Evolutionary conservation across 2,113 vertebrate genomes (phyloP).

Genomic region (Pluvianellus socialis): DNA sequence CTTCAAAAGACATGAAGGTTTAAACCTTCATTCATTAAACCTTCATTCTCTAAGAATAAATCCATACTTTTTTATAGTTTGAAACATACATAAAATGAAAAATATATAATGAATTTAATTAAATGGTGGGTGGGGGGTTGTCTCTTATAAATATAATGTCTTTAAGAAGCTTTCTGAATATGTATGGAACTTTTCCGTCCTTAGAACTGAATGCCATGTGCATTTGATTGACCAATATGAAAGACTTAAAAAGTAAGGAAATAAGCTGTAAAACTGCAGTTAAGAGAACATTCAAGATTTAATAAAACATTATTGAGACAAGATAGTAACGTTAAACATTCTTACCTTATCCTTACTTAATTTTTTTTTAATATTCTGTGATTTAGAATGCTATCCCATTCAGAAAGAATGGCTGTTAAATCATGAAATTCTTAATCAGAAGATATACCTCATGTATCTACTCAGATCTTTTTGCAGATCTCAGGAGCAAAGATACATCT

Average conservation of each 20-base stretch:
- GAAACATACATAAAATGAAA: background rate
- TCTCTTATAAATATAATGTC: background rate
- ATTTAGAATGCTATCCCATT: background rate
- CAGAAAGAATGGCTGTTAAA: background rate
- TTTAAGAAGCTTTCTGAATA: constrained; percentile 2
- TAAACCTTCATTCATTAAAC: too few species aligned
- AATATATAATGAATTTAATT: background rate
- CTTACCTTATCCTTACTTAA: background rate
- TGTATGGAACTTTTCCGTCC: background rate
- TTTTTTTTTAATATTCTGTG: background rate
- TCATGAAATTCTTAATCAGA: background rate
- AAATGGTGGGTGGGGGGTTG: background rate
- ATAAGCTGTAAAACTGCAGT: background rate
- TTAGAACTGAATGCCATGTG: background rate
- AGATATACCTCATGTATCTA: background rate
- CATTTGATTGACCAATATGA: background rate
- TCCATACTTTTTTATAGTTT: background rate
- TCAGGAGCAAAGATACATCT: background rate
- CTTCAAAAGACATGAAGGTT: background rate
- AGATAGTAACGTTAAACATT: background rate
- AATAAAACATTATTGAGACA: background rate
- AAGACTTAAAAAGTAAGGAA: background rate
- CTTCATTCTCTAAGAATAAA: background rate
- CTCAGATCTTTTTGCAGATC: background rate
- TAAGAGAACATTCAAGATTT: background rate